Base-by-base conservation (phyloP, 2,113 vertebrate species). In the Gulo gulo region DNA sequence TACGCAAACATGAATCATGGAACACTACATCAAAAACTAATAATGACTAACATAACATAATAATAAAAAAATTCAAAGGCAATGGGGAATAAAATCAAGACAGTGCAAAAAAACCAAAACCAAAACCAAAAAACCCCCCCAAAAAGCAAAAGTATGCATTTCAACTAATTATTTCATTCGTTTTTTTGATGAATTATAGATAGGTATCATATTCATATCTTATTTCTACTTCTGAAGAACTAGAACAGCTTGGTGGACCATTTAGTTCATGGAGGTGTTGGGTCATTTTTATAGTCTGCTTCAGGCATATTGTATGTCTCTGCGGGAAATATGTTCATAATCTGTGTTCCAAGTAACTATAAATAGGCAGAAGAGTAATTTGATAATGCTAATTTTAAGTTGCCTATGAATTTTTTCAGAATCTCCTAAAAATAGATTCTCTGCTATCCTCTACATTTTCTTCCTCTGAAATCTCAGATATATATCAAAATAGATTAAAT, bases 401-500 rank as follows among this genome's bases (percentile, higher is more conserved):
- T 87, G 61, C 14, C 69, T 73, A 45, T 55, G 79, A 96, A 91
- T 61, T 74, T 96, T 93, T 95, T 42, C 50, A 74, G 12, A 95
- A 29, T 16, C 6, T 81, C 74, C 67, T 86, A 52, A 73, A 96
- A 97, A 81, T 93, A 45, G 42, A 69, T 67, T 93, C 42, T 81
- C 36, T 78, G 16, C 65, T 90, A 89, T 65, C n/a, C 15, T 39
- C 16, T 90, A 52, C 31, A 61, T 45, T 92, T 92, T 91, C 65
- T 90, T 97, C 63, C 91, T 97, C 88, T 21, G 52, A 94, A 94
- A 39, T 63, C 34, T 93, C 81, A 95, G 69, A 92, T 89, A 84
- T 86, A 50, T 39, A 95, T 94, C 88, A 90, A 86, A 94, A 94
- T 65, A 96, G 55, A 94, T 96, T 94, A 93, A 86, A 97, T 97